Evolutionary conservation across 1,140 invertebrate genomes (phyloP).

Genomic region (Camponotus floridanus): DNA sequence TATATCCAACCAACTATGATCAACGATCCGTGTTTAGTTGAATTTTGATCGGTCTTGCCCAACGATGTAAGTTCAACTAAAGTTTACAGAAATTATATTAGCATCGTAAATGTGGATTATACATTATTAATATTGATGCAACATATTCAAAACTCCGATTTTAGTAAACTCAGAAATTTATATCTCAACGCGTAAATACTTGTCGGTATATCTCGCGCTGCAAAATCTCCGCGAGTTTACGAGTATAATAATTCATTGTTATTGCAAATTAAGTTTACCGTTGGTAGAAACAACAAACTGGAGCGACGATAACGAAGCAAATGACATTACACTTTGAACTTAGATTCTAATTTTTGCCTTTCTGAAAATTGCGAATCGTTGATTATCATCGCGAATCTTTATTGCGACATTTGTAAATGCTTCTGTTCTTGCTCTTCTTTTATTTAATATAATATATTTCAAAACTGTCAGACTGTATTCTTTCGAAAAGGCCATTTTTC

Average conservation of each 20-base stretch:
- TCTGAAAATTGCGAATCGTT: background rate
- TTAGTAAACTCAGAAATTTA: conserved; percentile 2
- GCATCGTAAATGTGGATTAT: background rate
- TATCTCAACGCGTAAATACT: background rate
- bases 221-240: background rate
- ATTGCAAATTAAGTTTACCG: conserved; percentile 6
- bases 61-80: conserved; percentile 35
- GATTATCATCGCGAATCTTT: background rate
- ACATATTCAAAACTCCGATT: background rate
- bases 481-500: background rate
- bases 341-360: background rate
- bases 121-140: background rate
- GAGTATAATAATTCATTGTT: background rate
- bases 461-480: background rate
- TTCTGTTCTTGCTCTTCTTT: background rate
- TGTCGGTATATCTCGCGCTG: background rate
- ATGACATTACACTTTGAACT: background rate
- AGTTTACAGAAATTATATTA: conserved; percentile 22
- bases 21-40: conserved; percentile 50
- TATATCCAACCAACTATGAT: conserved; percentile 20
- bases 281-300: background rate
- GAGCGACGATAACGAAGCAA: conserved; percentile 4
- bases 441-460: background rate
- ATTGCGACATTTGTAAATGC: background rate
- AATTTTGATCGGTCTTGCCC: conserved; percentile 39